Evolutionary conservation across 2,888 invertebrate genomes (phyloP).

Genomic region (Trachelus stipa): DNA sequence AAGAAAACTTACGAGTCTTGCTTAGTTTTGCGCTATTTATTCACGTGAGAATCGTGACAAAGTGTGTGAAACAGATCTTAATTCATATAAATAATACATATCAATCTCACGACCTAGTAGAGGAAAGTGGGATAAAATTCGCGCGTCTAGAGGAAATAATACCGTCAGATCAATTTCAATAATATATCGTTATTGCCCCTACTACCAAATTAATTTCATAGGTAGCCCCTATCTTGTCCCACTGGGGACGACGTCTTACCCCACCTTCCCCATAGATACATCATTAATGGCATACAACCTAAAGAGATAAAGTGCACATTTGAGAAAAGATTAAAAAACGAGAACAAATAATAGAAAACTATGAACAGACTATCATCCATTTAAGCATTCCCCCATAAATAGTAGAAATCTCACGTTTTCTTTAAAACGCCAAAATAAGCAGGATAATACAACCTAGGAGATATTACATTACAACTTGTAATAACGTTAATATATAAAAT

Average conservation of each 20-base stretch:
- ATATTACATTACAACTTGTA: background rate
- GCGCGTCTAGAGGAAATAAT: background rate
- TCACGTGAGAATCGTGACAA: background rate
- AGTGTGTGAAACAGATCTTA: background rate
- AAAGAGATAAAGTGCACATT: background rate
- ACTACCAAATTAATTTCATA: background rate
- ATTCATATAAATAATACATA: background rate
- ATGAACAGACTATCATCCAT: background rate
- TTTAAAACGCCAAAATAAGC: background rate
- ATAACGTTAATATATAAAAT: background rate
- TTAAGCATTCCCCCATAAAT: background rate
- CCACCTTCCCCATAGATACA: background rate
- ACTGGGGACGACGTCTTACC: background rate
- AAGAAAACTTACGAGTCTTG: background rate
- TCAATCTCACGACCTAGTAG: background rate
- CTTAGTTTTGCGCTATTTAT: background rate
- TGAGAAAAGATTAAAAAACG: background rate
- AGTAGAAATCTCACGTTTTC: background rate
- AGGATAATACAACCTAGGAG: background rate
- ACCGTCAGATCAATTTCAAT: too few species aligned
- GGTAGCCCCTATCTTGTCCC: background rate
- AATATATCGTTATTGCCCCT: background rate
- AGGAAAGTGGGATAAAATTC: background rate
- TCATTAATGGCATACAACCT: background rate
- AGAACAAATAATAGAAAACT: background rate